Conservation (phyloP, 2,113 vertebrate genomes). For the Syngnathus typhle region DNA sequence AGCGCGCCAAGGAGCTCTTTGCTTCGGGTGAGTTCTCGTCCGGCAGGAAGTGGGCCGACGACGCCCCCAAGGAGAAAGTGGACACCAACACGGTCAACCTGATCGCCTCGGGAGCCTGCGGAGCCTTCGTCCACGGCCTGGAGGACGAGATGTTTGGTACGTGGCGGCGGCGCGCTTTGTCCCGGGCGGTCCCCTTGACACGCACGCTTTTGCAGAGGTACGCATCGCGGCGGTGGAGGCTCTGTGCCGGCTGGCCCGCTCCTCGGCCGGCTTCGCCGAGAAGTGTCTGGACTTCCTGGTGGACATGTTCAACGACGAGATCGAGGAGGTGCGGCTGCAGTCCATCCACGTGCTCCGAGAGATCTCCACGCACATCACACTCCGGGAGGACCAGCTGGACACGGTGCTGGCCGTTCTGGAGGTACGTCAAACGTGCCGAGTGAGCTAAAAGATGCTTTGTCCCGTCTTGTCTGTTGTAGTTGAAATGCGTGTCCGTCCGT, state of each 20-base stretch:
- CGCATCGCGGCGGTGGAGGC: conserved; percentile 93
- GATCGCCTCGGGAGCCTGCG: conserved; percentile 93
- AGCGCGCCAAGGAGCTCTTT: conserved; percentile 93
- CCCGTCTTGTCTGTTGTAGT: too few relatives aligned
- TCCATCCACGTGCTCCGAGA: conserved; percentile 95
- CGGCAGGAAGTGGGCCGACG: conserved; percentile 94
- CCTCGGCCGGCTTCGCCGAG: conserved; percentile 86
- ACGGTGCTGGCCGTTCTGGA: conserved; percentile 92
- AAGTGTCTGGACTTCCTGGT: conserved; percentile 98
- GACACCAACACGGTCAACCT: conserved; percentile 90
- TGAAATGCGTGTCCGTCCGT: too few relatives aligned
- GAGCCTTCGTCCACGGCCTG: conserved; percentile 94
- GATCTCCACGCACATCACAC: conserved; percentile 90
- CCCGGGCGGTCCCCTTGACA: too few relatives aligned
- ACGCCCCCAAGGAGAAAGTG: conserved; percentile 90
- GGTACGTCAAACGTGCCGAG: conserved; percentile 62
- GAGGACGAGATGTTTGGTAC: conserved; percentile 98
- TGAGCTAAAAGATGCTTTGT: too few relatives aligned
- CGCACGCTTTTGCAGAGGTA: conserved; percentile 74
- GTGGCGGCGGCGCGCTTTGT: too few relatives aligned
- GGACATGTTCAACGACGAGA: conserved; percentile 99
- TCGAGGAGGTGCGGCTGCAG: conserved; percentile 92
- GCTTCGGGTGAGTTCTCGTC: conserved; percentile 95
- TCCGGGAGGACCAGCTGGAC: conserved; percentile 95
- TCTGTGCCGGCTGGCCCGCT: conserved; percentile 85